Conservation (phyloP, 2,888 invertebrate genomes). For the Hyles lineata region DNA sequence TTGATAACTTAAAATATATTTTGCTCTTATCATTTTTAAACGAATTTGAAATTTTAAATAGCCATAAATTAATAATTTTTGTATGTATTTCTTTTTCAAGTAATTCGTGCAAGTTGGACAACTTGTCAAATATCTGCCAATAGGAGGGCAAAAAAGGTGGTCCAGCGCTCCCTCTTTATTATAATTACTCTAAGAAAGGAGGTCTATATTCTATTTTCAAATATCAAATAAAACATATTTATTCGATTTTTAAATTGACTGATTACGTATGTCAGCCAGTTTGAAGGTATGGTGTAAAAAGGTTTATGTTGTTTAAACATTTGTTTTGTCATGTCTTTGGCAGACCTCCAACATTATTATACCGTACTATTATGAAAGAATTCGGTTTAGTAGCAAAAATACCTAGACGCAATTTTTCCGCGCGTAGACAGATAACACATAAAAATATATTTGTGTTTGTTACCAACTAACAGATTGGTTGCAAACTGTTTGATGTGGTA, state of each 20-base stretch:
- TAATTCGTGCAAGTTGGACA: too few relatives aligned
- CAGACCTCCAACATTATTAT: background rate
- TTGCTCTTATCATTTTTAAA: too few relatives aligned
- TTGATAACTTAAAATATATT: too few relatives aligned
- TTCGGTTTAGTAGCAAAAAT: slow-evolving; percentile 10
- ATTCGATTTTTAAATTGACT: slow-evolving; percentile 2
- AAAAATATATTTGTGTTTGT: background rate
- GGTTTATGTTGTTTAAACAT: slow-evolving; percentile 20
- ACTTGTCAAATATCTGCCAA: too few relatives aligned
- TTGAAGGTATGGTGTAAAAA: slow-evolving; percentile 3
- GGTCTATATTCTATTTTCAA: background rate
- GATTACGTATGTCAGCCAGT: too few relatives aligned
- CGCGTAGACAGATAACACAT: slow-evolving; percentile 8
- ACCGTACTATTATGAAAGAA: background rate
- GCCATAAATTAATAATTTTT: too few relatives aligned
- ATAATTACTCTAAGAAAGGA: too few relatives aligned
- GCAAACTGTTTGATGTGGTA: background rate
- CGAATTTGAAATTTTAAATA: too few relatives aligned
- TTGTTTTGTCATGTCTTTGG: slow-evolving; percentile 12
- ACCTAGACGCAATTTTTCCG: background rate
- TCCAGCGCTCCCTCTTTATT: too few relatives aligned
- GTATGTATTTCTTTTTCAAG: too few relatives aligned
- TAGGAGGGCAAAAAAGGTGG: too few relatives aligned
- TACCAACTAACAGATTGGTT: background rate
- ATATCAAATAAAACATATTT: background rate